Evolutionary conservation across 2,888 invertebrate species (phyloP).

Genomic region (Sthenelais limicola): DNA sequence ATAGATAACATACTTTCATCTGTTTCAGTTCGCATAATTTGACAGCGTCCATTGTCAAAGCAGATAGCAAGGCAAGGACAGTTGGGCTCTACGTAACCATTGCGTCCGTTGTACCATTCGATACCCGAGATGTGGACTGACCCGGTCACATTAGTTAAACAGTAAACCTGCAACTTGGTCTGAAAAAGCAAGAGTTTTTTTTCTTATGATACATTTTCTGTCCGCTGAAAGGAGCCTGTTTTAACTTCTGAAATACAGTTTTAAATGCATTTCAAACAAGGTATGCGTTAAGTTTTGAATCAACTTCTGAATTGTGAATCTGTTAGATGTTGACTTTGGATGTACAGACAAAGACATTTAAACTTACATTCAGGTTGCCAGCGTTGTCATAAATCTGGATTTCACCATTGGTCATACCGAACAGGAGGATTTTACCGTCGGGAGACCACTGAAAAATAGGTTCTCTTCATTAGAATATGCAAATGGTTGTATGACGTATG

Average conservation of each 20-base stretch:
- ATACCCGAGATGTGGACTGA: conserved; percentile 37
- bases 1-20: conserved; percentile 80
- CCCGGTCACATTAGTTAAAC: conserved; percentile 72
- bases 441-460: conserved; percentile 85
- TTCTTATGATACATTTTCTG: no score
- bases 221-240: no score
- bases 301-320: no score
- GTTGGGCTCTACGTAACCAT: conserved; percentile 79
- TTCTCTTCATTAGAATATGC: no score
- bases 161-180: conserved; percentile 82
- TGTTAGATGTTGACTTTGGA: no score
- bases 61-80: conserved; percentile 85
- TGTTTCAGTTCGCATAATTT: conserved; percentile 90
- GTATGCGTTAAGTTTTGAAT: no score
- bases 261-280: no score
- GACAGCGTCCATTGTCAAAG: conserved; percentile 88
- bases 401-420: conserved; percentile 92
- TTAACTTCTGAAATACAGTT: no score
- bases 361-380: conserved; percentile 79
- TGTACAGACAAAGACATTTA: no score
- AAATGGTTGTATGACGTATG: no score
- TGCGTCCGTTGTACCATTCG: conserved; percentile 82
- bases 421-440: conserved; percentile 89
- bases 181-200: conserved; percentile 67
- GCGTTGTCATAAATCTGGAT: conserved; percentile 95